Base-by-base conservation (phyloP, 2,888 invertebrate genomes). In the Pseudanteris insignis region DNA sequence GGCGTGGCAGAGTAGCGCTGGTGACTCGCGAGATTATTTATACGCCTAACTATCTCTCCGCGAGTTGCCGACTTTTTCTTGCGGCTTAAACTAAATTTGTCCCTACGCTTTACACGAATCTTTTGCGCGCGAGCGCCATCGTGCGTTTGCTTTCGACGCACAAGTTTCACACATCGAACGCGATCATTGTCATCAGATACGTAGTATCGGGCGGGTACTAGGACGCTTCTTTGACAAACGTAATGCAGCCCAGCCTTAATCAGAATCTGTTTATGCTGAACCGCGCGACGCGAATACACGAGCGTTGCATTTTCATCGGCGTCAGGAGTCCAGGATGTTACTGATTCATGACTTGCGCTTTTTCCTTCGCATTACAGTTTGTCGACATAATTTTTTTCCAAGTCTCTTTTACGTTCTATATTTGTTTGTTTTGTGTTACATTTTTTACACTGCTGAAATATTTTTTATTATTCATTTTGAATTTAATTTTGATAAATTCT, bases 11-110 rank as follows among this genome's bases (percentile, higher is more conserved):
- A 8, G 13, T 9, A 30, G 28, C 46, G 41, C n/a, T n/a, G n/a
- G n/a, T n/a, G n/a, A n/a, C n/a, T n/a, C 48, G 32, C 41, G 46
- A 46, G 57, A 62, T 54, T 64, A 64, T 66, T 64, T 66, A 63
- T 64, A 57, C 40, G 37, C 61, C 46, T n/a, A n/a, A n/a, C n/a
- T n/a, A 55, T 40, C 41, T 51, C 55, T 43, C 50, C 12, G 46
- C 47, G 30, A 58, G 48, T 50, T 54, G 36, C 46, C 64, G 48
- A 54, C 62, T 47, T 54, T 50, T 64, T 44, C 48, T 58, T 48
- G 32, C 60, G 32, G 62, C 48, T 54, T 48, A 32, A 58, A 53
- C 47, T 64, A 36, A n/a, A n/a, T n/a, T n/a, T n/a, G n/a, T n/a
- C n/a, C n/a, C n/a, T n/a, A n/a, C n/a, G n/a, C n/a, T n/a, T n/a